Evolutionary conservation across 2,797 vertebrate species (phyloP), one percentile per base, ranked within the genome.

Genomic region (Oreochromis mossambicus): DNA sequence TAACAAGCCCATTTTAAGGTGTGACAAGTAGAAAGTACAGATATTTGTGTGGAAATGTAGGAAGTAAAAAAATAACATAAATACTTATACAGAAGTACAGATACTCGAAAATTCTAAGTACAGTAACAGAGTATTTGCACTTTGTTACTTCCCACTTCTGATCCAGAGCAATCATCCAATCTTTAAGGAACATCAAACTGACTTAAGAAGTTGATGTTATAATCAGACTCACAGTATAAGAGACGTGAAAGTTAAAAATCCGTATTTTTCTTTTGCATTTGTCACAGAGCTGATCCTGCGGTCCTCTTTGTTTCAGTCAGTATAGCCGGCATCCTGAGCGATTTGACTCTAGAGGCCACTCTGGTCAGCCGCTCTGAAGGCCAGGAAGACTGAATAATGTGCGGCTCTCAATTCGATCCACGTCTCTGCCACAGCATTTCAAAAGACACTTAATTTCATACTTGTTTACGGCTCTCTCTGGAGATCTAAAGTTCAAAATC

Each of bases 401-500:
- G 81, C 29, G 68, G 50, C 46, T 81, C 91, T 94, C 81, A 1
- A 90, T 94, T 93, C 89, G 26, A 78, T 92, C 88, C 95, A 92
- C 85, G 87, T 92, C 90, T 81, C 84, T 5, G 78, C 86, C 52
- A 29, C 87, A 11, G 88, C 83, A 7, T 94, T 92, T 91, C 83
- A 87, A 92, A 94, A 92, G 92, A 93, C 93, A 91, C 91, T 93
- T 94, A 73, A 94, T 95, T 94, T 95, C 94, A 91, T 92, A 93
- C 94, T 95, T 96, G 95, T 96, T 97, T 96, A 96, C 90, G 80
- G 76, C 89, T 77, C 91, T 90, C 89, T 94, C 89, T 56, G 13
- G 91, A 95, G 95, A 95, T 94, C 91, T 92, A 85, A 93, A 94
- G 91, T 95, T 95, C 91, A 93, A 87, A 93, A 94, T 91, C 86